Evolutionary conservation across 2,888 invertebrate genomes (phyloP).

Genomic region (Acrobasis suavella): DNA sequence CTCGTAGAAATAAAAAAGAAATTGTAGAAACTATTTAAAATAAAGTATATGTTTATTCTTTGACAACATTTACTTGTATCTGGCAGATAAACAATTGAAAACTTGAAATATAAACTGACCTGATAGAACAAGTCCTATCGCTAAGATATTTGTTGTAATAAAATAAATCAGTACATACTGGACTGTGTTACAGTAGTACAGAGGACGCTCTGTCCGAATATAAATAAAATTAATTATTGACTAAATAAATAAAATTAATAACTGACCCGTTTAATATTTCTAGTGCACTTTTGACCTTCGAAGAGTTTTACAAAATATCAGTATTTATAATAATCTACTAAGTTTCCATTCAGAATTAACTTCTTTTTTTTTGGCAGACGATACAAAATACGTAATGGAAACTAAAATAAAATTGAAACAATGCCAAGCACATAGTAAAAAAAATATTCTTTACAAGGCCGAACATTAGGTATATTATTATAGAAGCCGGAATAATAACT

Average conservation of each 20-base stretch:
- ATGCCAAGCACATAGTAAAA: conserved; percentile 48
- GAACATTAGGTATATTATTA: background rate
- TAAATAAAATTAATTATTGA: background rate
- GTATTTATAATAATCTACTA: background rate
- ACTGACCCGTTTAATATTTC: background rate
- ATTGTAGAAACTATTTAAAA: too few relatives aligned
- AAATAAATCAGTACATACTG: background rate
- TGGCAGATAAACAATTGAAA: too few relatives aligned
- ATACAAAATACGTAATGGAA: conserved; percentile 13
- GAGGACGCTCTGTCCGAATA: background rate
- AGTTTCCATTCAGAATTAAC: background rate
- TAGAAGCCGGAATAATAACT: too few relatives aligned
- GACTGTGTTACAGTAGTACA: background rate
- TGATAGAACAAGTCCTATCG: too few relatives aligned
- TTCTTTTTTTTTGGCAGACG: background rate
- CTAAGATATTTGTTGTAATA: background rate
- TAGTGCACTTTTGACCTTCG: too few relatives aligned
- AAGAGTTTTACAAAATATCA: too few relatives aligned
- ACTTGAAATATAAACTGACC: too few relatives aligned
- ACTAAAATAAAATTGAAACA: conserved; percentile 44
- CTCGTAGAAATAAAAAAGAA: too few relatives aligned
- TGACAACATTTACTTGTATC: too few relatives aligned
- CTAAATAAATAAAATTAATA: background rate
- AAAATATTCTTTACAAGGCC: conserved; percentile 36
- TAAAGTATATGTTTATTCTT: too few relatives aligned